These are phyloP conservation scores for Harpagus bidentatus DNA, from an alignment of 2,113 vertebrate genomes.

Conservation along the genomic window DNA sequence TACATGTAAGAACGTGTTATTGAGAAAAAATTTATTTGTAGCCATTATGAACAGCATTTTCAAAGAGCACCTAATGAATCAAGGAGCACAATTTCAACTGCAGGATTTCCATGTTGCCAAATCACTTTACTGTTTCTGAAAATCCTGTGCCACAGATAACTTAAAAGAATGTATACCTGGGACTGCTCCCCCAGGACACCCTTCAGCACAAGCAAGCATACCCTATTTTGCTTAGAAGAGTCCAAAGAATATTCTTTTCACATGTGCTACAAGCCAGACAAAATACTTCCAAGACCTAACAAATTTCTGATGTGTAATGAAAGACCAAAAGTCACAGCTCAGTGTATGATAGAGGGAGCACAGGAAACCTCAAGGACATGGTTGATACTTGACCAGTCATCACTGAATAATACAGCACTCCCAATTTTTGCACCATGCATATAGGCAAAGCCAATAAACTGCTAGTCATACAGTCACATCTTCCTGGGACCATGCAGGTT, in stretches of 20 bases:
- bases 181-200: neutral
- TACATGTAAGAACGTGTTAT: neutral
- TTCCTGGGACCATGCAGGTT: neutral
- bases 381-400: neutral
- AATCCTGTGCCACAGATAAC: neutral
- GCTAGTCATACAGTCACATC: too few relatives aligned
- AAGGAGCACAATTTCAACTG: neutral
- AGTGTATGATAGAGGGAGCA: neutral
- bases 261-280: neutral
- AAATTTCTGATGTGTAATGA: neutral
- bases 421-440: neutral
- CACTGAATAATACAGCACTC: neutral
- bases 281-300: neutral
- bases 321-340: neutral
- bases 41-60: neutral
- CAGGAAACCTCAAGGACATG: neutral
- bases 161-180: fast-evolving
- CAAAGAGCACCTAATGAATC: neutral
- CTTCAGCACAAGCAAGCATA: fast-evolving
- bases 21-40: neutral
- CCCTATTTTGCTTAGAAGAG: neutral
- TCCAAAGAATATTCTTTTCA: neutral
- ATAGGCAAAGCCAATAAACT: neutral
- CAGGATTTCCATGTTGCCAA: neutral
- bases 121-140: neutral